Conservation (phyloP, 2,888 invertebrate genomes). For the Gastracanthus pulcherrimus region DNA sequence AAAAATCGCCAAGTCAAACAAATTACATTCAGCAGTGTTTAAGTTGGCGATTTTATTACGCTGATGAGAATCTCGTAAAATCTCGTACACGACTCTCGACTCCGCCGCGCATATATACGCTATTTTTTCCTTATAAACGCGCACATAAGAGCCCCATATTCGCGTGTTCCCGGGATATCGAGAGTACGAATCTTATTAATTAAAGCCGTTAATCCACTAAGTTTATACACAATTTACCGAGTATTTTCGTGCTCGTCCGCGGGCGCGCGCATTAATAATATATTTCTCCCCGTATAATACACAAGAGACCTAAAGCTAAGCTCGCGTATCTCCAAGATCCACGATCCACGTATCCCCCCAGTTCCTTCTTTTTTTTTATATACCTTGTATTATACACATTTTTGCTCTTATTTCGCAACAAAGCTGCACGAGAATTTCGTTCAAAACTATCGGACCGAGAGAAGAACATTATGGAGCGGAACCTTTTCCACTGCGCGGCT, state of each 20-base stretch:
- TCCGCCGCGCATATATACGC: not conserved
- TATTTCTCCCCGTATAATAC: not conserved
- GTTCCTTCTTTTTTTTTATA: not conserved
- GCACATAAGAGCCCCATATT: not conserved
- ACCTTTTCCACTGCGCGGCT: not conserved
- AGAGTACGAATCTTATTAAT: slow-evolving; percentile 49
- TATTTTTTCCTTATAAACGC: slow-evolving; percentile 7
- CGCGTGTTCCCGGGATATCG: not conserved
- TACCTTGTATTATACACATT: not conserved
- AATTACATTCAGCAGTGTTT: slow-evolving; percentile 31
- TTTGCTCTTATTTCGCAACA: slow-evolving; percentile 10
- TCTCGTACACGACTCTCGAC: slow-evolving; percentile 20
- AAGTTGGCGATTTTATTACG: slow-evolving; percentile 52
- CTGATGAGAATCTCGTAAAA: slow-evolving; percentile 26
- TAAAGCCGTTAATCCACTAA: slow-evolving; percentile 47
- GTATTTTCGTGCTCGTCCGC: slow-evolving; percentile 13
- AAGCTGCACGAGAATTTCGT: slow-evolving; percentile 4
- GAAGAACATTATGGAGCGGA: slow-evolving; percentile 23
- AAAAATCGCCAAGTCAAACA: slow-evolving; percentile 35
- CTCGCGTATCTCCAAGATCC: not conserved
- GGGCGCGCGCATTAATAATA: not conserved
- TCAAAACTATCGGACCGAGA: slow-evolving; percentile 36
- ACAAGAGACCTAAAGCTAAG: not conserved
- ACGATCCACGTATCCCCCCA: not conserved
- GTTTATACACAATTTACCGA: slow-evolving; percentile 39